These are phyloP conservation scores for Philypnodon macrostomus DNA, from an alignment of 2,797 vertebrate species.

Conservation along the genomic window DNA sequence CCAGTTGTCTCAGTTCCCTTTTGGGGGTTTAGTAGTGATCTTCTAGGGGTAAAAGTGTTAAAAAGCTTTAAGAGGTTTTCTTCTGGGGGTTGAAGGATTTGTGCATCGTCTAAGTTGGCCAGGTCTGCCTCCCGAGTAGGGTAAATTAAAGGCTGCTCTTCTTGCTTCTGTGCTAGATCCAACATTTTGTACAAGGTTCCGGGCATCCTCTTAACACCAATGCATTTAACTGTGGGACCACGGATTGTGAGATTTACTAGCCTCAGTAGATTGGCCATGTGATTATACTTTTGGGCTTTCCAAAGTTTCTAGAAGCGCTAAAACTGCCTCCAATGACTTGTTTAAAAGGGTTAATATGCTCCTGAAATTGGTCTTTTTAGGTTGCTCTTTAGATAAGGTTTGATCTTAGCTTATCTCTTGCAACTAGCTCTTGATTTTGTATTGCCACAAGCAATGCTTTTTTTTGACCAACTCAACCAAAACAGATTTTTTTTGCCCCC, in stretches of 20 bases:
- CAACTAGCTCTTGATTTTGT: neutral
- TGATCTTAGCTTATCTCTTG: slow-evolving; percentile 1
- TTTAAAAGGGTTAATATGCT: neutral
- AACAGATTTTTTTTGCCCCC: slow-evolving; percentile 26
- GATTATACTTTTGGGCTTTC: neutral
- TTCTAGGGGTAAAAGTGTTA: slow-evolving; percentile 1
- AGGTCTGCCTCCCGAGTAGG: neutral
- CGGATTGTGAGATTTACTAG: neutral
- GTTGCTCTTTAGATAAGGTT: too few species aligned
- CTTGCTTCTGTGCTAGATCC: neutral
- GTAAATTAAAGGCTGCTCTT: neutral
- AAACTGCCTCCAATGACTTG: neutral
- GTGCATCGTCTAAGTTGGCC: neutral
- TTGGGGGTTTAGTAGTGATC: slow-evolving; percentile 17
- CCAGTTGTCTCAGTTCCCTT: slow-evolving; percentile 73
- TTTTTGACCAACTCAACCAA: slow-evolving; percentile 24
- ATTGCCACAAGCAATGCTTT: neutral
- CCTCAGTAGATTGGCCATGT: neutral
- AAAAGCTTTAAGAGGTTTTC: slow-evolving; percentile 7
- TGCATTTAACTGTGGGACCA: neutral
- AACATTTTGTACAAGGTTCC: too few species aligned
- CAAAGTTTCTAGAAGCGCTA: slow-evolving; percentile 2
- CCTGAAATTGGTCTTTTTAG: neutral
- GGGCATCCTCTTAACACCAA: neutral
- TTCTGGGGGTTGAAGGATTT: neutral